Conservation (phyloP, 2,113 vertebrate genomes). For the Rhinichthys klamathensis region DNA sequence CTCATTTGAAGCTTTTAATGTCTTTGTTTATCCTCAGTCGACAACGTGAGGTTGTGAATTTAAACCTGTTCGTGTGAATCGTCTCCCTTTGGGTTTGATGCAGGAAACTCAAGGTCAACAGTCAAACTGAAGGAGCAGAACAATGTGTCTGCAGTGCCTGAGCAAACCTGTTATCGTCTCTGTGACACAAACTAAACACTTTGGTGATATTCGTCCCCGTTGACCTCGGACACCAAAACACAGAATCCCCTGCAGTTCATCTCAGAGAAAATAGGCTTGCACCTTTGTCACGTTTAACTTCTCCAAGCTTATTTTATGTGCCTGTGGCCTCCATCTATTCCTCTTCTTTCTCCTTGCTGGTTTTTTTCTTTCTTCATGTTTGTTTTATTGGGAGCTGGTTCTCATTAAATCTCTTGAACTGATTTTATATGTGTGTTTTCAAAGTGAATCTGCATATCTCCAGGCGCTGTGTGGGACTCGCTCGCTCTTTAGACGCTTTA, state of each 20-base stretch:
- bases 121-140: background rate
- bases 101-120: slow-evolving; percentile 10
- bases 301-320: background rate
- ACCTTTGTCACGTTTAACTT: slow-evolving; percentile 17
- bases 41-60: background rate
- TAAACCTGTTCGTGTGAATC: background rate
- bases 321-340: background rate
- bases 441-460: slow-evolving; percentile 8
- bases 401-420: slow-evolving; percentile 27
- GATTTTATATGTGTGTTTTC: slow-evolving; percentile 32
- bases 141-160: background rate
- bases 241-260: background rate
- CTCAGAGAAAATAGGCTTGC: background rate
- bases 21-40: background rate
- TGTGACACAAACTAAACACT: background rate
- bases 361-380: background rate
- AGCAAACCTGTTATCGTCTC: slow-evolving; percentile 20
- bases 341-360: background rate
- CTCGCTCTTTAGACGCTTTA: background rate
- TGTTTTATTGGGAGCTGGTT: slow-evolving; percentile 1
- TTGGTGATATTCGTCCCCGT: background rate
- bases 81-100: background rate
- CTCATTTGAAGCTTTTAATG: background rate
- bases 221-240: background rate
- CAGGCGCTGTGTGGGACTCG: slow-evolving; percentile 6